phyloP scores from a whole-genome alignment of 2,888 invertebrate genomes.

The Micropterix aruncella region DNA sequence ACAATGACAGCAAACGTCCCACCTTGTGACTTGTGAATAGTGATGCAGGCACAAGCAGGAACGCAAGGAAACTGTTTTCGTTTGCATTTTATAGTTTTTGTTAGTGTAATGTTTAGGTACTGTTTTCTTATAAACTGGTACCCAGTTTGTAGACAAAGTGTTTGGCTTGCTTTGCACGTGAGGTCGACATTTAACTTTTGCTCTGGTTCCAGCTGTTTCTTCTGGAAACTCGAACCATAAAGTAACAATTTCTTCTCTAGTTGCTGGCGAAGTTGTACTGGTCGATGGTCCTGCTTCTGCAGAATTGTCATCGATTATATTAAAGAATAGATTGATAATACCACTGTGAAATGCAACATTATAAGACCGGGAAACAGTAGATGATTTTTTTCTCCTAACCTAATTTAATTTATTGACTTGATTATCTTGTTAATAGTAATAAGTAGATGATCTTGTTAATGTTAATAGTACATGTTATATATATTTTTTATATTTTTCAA shows the following conservation, averaged over 20 bases:
- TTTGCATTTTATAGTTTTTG: conserved; percentile 13
- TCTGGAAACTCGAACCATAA: conserved; percentile 12
- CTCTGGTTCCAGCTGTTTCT: conserved; percentile 9
- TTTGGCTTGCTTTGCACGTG: conserved; percentile 10
- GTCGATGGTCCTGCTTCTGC: conserved; percentile 9
- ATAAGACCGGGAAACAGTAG: too few relatives aligned
- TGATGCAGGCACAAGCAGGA: conserved; percentile 11
- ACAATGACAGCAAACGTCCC: conserved; percentile 13
- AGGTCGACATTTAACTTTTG: conserved; percentile 8
- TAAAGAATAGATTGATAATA: too few relatives aligned
- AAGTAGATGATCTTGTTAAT: too few relatives aligned
- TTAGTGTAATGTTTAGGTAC: conserved; percentile 11
- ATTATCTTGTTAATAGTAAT: too few relatives aligned
- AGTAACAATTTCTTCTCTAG: conserved; percentile 11
- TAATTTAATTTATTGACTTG: too few relatives aligned
- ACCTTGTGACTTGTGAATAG: conserved; percentile 12
- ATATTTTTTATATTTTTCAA: too few relatives aligned
- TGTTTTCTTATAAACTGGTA: conserved; percentile 11
- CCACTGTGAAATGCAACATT: too few relatives aligned
- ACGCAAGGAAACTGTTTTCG: conserved; percentile 11
- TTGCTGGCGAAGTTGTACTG: conserved; percentile 8
- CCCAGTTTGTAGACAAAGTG: conserved; percentile 9
- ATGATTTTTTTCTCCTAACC: too few relatives aligned
- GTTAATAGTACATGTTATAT: too few relatives aligned
- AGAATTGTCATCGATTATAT: conserved; percentile 10